Conservation (phyloP, 2,888 invertebrate species). For the Erebia palarica region DNA sequence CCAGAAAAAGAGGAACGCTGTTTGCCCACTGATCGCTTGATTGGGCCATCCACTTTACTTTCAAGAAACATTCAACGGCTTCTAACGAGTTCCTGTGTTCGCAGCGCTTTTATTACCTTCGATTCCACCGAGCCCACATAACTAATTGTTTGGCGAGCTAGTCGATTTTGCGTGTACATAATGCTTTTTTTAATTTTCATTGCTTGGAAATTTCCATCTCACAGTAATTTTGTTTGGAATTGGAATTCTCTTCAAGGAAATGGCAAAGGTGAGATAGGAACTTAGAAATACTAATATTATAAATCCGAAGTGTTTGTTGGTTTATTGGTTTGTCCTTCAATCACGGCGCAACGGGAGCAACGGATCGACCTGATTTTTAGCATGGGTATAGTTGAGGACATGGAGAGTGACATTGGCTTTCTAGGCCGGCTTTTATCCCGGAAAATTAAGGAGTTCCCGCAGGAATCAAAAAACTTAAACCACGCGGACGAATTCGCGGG, state of each 20-base stretch:
- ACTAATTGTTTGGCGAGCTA: constrained; percentile 35
- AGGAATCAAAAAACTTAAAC: no score
- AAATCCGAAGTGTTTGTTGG: no score
- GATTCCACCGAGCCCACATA: constrained; percentile 31
- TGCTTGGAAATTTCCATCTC: constrained; percentile 6
- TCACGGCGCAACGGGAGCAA: no score
- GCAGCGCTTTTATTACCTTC: constrained; percentile 37
- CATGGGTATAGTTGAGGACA: no score
- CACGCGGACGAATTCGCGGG: no score
- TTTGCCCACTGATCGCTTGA: constrained; percentile 53
- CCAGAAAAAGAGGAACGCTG: constrained; percentile 21
- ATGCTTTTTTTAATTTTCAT: constrained; percentile 25
- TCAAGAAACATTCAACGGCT: constrained; percentile 56
- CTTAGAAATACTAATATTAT: not conserved
- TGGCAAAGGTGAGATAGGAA: not conserved
- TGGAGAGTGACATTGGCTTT: no score
- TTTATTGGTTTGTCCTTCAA: no score
- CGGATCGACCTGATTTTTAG: no score
- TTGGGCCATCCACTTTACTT: constrained; percentile 58
- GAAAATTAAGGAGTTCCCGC: no score
- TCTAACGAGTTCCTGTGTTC: constrained; percentile 58
- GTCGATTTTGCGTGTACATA: constrained; percentile 29
- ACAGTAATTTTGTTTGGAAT: not conserved
- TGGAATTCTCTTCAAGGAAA: not conserved
- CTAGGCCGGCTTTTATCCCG: no score